These are phyloP conservation scores for Trachelus iudaicus DNA, from an alignment of 2,888 invertebrate genomes.

Conservation along the genomic window DNA sequence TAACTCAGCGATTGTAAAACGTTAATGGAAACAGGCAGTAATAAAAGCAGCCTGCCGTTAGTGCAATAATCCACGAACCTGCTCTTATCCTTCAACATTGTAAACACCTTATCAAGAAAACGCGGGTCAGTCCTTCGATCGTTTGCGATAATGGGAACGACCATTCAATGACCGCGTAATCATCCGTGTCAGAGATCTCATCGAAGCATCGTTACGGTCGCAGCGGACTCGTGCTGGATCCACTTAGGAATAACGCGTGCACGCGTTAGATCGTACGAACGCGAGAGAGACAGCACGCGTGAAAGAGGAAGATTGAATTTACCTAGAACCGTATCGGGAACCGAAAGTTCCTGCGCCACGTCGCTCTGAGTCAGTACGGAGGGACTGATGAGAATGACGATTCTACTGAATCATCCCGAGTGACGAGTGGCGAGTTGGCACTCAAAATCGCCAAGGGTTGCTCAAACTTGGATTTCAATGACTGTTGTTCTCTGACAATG, in stretches of 20 bases:
- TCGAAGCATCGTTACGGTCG: background rate
- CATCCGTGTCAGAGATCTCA: background rate
- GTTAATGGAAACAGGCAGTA: constrained; percentile 41
- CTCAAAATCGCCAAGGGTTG: background rate
- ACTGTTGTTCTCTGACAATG: background rate
- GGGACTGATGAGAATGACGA: background rate
- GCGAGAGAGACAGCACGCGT: too few relatives aligned
- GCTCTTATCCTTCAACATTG: background rate
- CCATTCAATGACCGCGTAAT: background rate
- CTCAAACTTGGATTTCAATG: background rate
- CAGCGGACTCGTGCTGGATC: background rate
- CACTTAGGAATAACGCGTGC: too few relatives aligned
- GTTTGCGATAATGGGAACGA: background rate
- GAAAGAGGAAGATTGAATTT: background rate
- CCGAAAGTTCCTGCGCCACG: background rate
- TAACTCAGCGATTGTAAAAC: constrained; percentile 54
- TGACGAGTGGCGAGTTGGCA: background rate
- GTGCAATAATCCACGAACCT: background rate
- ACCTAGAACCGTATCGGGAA: background rate
- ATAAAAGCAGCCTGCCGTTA: constrained; percentile 1
- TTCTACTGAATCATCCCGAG: background rate
- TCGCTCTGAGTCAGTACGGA: background rate
- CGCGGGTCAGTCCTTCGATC: background rate
- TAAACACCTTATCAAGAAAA: background rate
- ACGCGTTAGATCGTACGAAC: too few relatives aligned